Evolutionary conservation across 2,888 invertebrate species (phyloP), one percentile per base, ranked within the genome.

Genomic region (Diadegma fenestrale): DNA sequence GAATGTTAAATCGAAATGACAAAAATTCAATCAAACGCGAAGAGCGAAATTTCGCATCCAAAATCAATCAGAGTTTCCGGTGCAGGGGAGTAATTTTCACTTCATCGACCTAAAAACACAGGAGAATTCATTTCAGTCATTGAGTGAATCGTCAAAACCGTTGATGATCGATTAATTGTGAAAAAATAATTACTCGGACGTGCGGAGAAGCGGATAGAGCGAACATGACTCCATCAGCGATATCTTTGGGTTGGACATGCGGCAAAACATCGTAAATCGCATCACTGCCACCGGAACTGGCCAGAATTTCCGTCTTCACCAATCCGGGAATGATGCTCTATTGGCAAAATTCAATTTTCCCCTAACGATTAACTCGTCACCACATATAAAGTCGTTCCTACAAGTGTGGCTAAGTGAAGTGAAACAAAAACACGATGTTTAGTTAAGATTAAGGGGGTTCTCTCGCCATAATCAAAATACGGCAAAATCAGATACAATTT

Each of bases 281-380:
- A 83, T 82, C 61, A 77, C 76, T 87, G 75, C 80, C 45, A 51
- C 64, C 84, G n/a, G 69, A 64, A 1, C 86, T 69, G 85, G 84
- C 84, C 86, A 93, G 94, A 84, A 95, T 94, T 80, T 95, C 95
- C 0, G 95, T 96, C 76, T 94, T 94, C 48, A 96, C 95, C 89
- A 96, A 91, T 10, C 96, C 96, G 0, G 96, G 96, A 66, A 95
- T 95, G 71, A 96, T 94, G 88, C 95, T 96, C 96, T 86, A 69
- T 45, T 10, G 6, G 8, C 1, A 41, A 66, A 45, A 58, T 58
- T 43, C 0, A 54, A 43, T 33, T 0, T 4, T n/a, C 17, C 10
- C n/a, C 43, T 41, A 41, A 30, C 4, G 58, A 14, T 0, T 1
- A 72, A 30, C 4, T 45, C 2, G 2, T 45, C 45, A 12, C n/a